These are phyloP conservation scores for Scaptomyza tumidula DNA, from an alignment of 2,888 invertebrate genomes.

Conservation along the genomic window DNA sequence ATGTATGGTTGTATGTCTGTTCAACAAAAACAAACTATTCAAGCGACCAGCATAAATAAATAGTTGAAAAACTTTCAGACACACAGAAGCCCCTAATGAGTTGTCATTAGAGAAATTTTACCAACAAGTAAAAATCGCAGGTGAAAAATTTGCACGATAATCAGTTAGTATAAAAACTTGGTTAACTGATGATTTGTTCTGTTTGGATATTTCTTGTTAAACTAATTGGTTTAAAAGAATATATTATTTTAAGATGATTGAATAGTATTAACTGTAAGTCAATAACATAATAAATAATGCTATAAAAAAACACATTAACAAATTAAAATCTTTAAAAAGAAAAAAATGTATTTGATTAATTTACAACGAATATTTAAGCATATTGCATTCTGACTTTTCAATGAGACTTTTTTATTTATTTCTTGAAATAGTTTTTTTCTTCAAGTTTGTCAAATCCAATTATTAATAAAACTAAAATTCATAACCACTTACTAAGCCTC, in stretches of 20 bases:
- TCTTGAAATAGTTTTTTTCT: no score
- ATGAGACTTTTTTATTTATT: no score
- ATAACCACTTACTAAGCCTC: no score
- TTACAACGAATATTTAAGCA: no score
- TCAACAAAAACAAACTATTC: slow-evolving; percentile 19
- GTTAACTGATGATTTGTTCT: background rate
- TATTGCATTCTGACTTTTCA: no score
- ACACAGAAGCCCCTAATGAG: slow-evolving; percentile 57
- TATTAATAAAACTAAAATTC: no score
- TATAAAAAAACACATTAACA: background rate
- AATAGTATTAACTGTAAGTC: no score
- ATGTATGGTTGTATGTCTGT: background rate
- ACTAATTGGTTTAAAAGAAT: background rate
- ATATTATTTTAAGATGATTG: background rate
- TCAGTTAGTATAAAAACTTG: background rate
- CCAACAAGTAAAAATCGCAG: slow-evolving; percentile 10
- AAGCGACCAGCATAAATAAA: slow-evolving; percentile 64
- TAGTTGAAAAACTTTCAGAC: slow-evolving; percentile 58
- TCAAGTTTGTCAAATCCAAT: background rate
- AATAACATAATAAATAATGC: no score
- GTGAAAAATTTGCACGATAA: slow-evolving; percentile 16
- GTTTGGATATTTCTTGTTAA: background rate
- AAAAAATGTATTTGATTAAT: no score
- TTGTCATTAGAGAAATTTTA: slow-evolving; percentile 47
- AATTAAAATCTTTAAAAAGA: no score